These are phyloP conservation scores for Xiphophorus birchmanni DNA, from an alignment of 2,797 vertebrate genomes.

Conservation along the genomic window DNA sequence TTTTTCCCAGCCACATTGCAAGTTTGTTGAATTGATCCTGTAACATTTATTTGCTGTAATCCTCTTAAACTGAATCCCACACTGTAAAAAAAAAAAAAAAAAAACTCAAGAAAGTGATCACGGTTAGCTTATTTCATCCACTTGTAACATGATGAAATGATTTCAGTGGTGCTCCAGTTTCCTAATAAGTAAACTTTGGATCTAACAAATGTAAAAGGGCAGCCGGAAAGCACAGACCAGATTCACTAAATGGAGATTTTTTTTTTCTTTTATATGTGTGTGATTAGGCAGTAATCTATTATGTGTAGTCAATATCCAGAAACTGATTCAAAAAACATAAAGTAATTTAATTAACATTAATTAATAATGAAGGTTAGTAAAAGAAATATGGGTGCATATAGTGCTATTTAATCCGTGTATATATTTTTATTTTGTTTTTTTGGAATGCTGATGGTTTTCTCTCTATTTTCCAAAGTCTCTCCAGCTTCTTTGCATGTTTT, in stretches of 20 bases:
- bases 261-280: neutral
- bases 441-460: neutral
- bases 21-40: neutral
- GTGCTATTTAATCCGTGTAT: neutral
- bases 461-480: neutral
- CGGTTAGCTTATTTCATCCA: neutral
- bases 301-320: neutral
- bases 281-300: neutral
- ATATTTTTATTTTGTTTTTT: neutral
- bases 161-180: neutral
- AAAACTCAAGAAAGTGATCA: neutral
- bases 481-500: neutral
- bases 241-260: neutral
- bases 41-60: neutral
- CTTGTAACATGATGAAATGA: neutral
- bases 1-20: constrained; percentile 9
- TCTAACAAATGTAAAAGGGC: neutral
- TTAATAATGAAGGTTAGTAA: neutral
- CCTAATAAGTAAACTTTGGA: neutral
- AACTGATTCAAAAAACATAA: neutral
- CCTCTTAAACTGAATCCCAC: neutral
- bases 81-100: neutral
- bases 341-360: neutral
- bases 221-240: neutral
- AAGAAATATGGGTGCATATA: neutral